Percentiles rank a stretch among this genome's conserved stretches.
phyloP scores from a whole-genome alignment of 2,888 invertebrate genomes.

The Tenthredo distinguenda region DNA sequence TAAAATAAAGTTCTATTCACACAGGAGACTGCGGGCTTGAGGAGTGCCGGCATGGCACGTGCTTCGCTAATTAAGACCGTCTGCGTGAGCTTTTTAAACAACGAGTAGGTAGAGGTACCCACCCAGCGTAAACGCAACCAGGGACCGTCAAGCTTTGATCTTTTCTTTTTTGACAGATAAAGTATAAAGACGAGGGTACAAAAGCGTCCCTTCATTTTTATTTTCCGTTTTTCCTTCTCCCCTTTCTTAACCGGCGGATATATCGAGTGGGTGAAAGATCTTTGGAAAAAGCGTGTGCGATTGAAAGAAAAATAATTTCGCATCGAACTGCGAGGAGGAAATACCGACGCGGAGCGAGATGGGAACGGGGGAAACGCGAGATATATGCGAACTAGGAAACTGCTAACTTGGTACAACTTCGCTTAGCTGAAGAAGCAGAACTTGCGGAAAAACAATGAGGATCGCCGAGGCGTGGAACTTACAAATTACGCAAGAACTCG shows the following conservation, averaged over 20 bases:
- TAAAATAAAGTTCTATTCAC: conserved; percentile 48
- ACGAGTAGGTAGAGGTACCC: background rate
- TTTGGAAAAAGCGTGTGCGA: background rate
- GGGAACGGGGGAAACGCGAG: background rate
- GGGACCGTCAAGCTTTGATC: conserved; percentile 32
- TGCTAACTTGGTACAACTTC: conserved; percentile 41
- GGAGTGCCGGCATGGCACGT: background rate
- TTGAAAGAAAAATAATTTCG: background rate
- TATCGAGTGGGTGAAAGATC: background rate
- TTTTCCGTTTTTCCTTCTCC: background rate
- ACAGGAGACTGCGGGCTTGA: background rate
- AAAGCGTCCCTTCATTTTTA: background rate
- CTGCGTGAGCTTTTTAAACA: conserved; percentile 39
- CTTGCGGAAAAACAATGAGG: conserved; percentile 47
- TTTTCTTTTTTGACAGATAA: conserved; percentile 45
- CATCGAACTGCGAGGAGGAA: too few species aligned
- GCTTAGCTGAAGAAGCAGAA: conserved; percentile 18
- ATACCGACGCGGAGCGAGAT: background rate
- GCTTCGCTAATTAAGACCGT: conserved; percentile 45
- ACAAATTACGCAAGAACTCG: conserved; percentile 50
- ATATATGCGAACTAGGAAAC: conserved; percentile 4
- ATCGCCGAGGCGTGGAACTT: conserved; percentile 49
- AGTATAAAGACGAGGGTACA: conserved; percentile 20
- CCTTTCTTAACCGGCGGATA: too few species aligned
- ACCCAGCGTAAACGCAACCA: background rate